Evolutionary conservation across 2,888 invertebrate species (phyloP).

Genomic region (Trachelus troglodyta): DNA sequence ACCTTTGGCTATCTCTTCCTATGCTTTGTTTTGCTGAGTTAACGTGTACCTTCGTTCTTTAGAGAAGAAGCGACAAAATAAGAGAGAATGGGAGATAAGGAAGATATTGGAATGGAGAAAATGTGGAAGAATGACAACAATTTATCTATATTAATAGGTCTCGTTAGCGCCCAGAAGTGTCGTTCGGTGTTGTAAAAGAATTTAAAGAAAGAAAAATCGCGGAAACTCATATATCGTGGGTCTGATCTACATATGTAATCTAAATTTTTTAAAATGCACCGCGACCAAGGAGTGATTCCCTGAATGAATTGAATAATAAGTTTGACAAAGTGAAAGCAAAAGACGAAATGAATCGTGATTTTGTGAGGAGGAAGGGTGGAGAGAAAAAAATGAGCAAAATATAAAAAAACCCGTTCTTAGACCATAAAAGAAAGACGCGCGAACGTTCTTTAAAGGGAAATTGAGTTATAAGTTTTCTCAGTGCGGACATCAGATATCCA

Average conservation of each 20-base stretch:
- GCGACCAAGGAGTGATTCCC: background rate
- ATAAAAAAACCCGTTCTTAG: background rate
- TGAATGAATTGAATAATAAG: background rate
- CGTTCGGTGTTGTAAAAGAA: constrained; percentile 11
- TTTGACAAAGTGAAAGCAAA: background rate
- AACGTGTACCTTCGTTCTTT: background rate
- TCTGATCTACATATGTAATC: constrained; percentile 14
- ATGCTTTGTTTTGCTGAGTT: background rate
- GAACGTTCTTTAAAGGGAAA: background rate
- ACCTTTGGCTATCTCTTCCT: background rate
- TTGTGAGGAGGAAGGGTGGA: background rate
- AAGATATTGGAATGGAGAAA: constrained; percentile 3
- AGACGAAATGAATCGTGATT: background rate
- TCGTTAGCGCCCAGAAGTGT: constrained; percentile 12
- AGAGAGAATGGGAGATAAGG: constrained; percentile 7
- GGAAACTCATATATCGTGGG: background rate
- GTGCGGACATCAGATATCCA: constrained; percentile 11
- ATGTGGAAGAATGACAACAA: constrained; percentile 4
- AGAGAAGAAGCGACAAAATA: constrained; percentile 1
- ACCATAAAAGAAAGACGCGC: background rate
- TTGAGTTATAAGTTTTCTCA: constrained; percentile 3
- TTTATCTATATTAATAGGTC: constrained; percentile 8
- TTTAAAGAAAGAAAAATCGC: background rate
- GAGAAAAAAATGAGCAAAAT: constrained; percentile 15
- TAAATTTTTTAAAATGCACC: constrained; percentile 8